Percentiles rank a stretch among this genome's conserved stretches.
phyloP scores from a whole-genome alignment of 2,113 vertebrate genomes.

The Menidia beryllina region DNA sequence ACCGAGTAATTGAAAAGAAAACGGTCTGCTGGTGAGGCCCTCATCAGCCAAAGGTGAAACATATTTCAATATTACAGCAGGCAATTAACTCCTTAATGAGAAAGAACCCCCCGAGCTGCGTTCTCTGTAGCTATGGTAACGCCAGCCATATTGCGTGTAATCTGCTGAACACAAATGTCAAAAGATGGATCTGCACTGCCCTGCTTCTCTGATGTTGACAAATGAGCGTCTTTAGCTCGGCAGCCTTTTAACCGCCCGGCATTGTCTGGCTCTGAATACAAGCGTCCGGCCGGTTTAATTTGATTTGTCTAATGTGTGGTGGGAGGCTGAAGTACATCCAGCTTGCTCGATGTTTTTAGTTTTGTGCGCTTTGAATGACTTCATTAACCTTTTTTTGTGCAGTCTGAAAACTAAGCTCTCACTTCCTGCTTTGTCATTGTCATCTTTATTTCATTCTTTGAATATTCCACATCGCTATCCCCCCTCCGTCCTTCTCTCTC shows the following conservation, averaged over 20 bases:
- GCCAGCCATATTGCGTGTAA: neutral
- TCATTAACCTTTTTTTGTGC: conserved; percentile 65
- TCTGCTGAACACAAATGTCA: neutral
- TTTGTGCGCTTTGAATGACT: conserved; percentile 41
- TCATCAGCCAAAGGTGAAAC: conserved; percentile 42
- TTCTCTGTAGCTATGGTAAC: conserved; percentile 50
- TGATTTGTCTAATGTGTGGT: conserved; percentile 36
- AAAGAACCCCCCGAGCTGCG: conserved; percentile 26
- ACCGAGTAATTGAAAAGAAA: neutral
- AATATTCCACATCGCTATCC: neutral
- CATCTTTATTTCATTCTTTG: neutral
- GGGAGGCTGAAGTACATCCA: conserved; percentile 25
- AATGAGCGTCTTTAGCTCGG: conserved; percentile 53
- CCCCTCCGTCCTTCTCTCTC: neutral
- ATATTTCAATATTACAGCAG: conserved; percentile 47
- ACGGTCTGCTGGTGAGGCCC: conserved; percentile 16
- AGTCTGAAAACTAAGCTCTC: conserved; percentile 22
- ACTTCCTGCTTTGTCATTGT: neutral
- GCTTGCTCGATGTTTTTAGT: neutral
- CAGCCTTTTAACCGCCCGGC: conserved; percentile 14
- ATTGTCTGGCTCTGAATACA: conserved; percentile 14
- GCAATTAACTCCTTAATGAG: conserved; percentile 69
- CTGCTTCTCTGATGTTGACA: conserved; percentile 62
- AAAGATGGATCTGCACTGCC: conserved; percentile 46
- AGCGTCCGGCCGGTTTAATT: conserved; percentile 25